Conservation (phyloP, 2,888 invertebrate genomes). For the Diaprepes abbreviatus region DNA sequence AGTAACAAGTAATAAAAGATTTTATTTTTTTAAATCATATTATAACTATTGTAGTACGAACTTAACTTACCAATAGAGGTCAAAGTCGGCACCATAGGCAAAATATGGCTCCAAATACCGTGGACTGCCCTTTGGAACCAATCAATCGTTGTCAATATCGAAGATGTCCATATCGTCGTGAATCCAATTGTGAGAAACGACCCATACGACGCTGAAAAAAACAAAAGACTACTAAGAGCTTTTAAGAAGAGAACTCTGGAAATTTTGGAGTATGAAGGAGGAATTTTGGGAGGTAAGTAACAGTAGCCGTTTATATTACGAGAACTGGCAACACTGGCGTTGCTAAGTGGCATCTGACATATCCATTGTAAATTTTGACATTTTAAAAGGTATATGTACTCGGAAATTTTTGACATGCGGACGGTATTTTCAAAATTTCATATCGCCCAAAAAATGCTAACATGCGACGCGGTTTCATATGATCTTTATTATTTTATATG, state of each 20-base stretch:
- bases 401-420: too few species aligned
- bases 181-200: conserved; percentile 74
- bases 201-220: conserved; percentile 80
- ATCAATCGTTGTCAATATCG: conserved; percentile 80
- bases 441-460: too few species aligned
- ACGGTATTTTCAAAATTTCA: too few species aligned
- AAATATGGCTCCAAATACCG: conserved; percentile 81
- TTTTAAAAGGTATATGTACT: too few species aligned
- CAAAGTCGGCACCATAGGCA: conserved; percentile 84
- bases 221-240: conserved; percentile 79
- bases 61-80: conserved; percentile 86
- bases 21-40: conserved; percentile 13
- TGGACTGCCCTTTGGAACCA: conserved; percentile 84
- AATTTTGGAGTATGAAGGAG: conserved; percentile 74
- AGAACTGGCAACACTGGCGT: too few species aligned
- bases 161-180: conserved; percentile 83
- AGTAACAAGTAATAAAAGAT: too few species aligned
- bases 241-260: conserved; percentile 80
- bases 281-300: conserved; percentile 71
- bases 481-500: too few species aligned
- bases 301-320: too few species aligned
- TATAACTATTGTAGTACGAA: conserved; percentile 76
- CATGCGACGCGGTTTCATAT: too few species aligned
- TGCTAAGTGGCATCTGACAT: too few species aligned
- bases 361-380: too few species aligned